Percentiles rank a stretch among this genome's conserved stretches.
Evolutionary conservation across 2,888 invertebrate species (phyloP).

Genomic region (Hydrotaea cyrtoneurina): DNA sequence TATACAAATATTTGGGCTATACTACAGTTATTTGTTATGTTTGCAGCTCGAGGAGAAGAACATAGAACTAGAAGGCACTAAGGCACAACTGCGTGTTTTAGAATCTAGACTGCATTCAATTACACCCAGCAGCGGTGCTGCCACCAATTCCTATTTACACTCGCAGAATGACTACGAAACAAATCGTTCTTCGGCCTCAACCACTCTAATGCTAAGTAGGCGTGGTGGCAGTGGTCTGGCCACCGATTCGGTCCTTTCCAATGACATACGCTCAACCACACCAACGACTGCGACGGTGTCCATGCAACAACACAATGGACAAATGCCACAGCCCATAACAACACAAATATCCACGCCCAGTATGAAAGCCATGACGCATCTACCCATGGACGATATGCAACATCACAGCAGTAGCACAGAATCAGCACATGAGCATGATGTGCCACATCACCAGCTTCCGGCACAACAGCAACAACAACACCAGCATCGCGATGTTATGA

Average conservation of each 20-base stretch:
- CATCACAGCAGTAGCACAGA: slow-evolving; percentile 85
- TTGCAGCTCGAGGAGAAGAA: slow-evolving; percentile 89
- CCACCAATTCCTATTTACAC: slow-evolving; percentile 77
- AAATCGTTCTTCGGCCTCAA: slow-evolving; percentile 77
- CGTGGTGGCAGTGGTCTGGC: slow-evolving; percentile 72
- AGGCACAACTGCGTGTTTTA: slow-evolving; percentile 88
- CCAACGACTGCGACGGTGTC: slow-evolving; percentile 56
- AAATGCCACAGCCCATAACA: slow-evolving; percentile 72
- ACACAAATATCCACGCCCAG: slow-evolving; percentile 82
- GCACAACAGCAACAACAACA: no score
- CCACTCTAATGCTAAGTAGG: slow-evolving; percentile 76
- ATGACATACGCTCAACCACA: slow-evolving; percentile 70
- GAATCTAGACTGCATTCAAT: slow-evolving; percentile 82
- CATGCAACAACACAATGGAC: slow-evolving; percentile 64
- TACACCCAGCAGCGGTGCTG: slow-evolving; percentile 80
- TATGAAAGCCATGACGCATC: slow-evolving; percentile 84
- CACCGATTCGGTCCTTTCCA: slow-evolving; percentile 62
- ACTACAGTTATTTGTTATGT: not conserved
- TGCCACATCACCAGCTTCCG: slow-evolving; percentile 53
- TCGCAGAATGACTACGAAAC: slow-evolving; percentile 78
- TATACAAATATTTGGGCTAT: not conserved
- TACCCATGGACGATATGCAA: slow-evolving; percentile 82
- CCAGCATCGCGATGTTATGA: slow-evolving; percentile 61
- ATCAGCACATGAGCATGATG: slow-evolving; percentile 83
- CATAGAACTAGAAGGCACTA: slow-evolving; percentile 91